Evolutionary conservation across 2,888 invertebrate genomes (phyloP), one percentile per base, ranked within the genome.

Genomic region (Minunthozetes semirufus): DNA sequence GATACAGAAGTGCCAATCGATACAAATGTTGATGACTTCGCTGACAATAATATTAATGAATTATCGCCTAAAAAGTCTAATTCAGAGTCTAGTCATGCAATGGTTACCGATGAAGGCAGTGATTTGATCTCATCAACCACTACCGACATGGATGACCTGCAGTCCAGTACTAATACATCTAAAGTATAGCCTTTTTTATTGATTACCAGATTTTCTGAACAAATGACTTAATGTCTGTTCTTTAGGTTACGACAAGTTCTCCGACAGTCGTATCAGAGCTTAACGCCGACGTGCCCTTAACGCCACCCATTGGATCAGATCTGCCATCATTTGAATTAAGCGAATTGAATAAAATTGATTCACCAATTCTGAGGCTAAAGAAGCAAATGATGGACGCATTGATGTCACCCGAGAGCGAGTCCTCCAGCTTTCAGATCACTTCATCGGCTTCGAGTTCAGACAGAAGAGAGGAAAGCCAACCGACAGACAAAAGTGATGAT

Each of bases 381-480:
- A 72, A 72, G 19, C 53, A 72, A 5, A 8, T 59, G 38, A 72
- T 53, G 25, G 38, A 72, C 50, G 56, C 68, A 22, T 19, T 74
- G 5, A 25, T 48, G n/a, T 75, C 75, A 48, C 72, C 75, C n/a
- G 75, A 75, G n/a, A 72, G 72, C 33, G 75, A 75, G 46, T 46
- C 46, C 22, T 75, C 72, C 4, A 73, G 59, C 42, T 70, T 70
- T 42, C 75, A 59, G 5, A 59, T 72, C n/a, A 75, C 75, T n/a
- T 72, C 72, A 0, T 33, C 71, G 25, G 72, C 72, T 25, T 72
- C 56, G 15, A 75, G 75, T 61, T 72, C 75, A 9, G 74, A 68
- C 1, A 6, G 4, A 1, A 46, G 4, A 1, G 25, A 33, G 38
- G 73, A 42, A 8, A 61, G 38, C 11, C 61, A 33, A 4, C n/a